Base-by-base conservation (phyloP, 2,888 invertebrate species). In the Rhimphoctona megacephalus region DNA sequence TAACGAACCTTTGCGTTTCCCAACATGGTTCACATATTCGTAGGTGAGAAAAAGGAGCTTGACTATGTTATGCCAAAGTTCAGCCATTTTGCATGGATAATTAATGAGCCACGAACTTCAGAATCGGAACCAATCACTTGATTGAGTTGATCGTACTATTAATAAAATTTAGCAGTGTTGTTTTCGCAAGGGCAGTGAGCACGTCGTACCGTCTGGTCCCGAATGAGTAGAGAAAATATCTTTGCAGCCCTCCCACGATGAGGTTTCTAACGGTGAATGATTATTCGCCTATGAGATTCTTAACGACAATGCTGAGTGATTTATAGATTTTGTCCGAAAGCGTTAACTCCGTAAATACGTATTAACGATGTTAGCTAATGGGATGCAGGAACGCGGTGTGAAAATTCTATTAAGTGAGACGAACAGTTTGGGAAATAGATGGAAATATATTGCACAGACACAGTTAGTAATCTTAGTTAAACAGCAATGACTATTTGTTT, bases 301-400 rank as follows among this genome's bases (percentile, higher is more conserved):
- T 22, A 9, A n/a, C 8, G 66, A 67, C 9, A 11, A 36, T 39
- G 9, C 52, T 33, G 33, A 39, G 22, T 78, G 77, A 70, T 81
- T 46, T 57, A 67, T 43, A 17, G 9, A 19, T 17, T 7, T 33
- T 11, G 4, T 6, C 19, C 7, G 36, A 36, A 3, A 61, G 61
- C 3, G 61, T 30, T 17, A 46, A 54, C 19, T 17, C 25, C 70
- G 52, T 39, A 52, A 83, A 83, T 73, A 73, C 52, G 54, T 46
- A 83, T 73, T 79, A 67, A 83, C 83, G 83, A 83, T 33, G 43
- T 64, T n/a, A 14, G 69, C 17, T 82, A 57, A 61, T 69, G 33
- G 46, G 39, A 69, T 61, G 46, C 74, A 57, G 57, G 17, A n/a
- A 33, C 22, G 46, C n/a, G 25, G 7, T 14, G 22, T 17, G 33